These are phyloP conservation scores for Stigmatopora nigra DNA, from an alignment of 2,113 vertebrate genomes.

Conservation along the genomic window DNA sequence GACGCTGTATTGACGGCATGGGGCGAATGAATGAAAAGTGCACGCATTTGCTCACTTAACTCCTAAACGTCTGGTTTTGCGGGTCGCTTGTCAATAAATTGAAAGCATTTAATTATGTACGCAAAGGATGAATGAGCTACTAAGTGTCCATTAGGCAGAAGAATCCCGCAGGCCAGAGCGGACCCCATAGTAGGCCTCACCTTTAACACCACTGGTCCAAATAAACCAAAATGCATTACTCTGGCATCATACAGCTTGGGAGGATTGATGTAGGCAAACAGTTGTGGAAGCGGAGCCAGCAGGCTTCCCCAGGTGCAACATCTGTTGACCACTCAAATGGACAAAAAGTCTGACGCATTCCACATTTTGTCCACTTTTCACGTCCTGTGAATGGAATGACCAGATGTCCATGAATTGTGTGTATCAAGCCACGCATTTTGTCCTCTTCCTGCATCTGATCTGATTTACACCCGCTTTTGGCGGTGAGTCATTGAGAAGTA, in stretches of 20 bases:
- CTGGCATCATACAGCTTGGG: neutral
- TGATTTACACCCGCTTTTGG: slow-evolving; percentile 23
- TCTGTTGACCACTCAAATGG: neutral
- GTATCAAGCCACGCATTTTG: neutral
- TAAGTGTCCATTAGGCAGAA: too few species aligned
- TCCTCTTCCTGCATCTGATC: slow-evolving; percentile 12
- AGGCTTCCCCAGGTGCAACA: neutral
- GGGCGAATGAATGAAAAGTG: too few species aligned
- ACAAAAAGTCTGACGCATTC: neutral
- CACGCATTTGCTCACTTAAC: too few species aligned
- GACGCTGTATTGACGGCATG: too few species aligned
- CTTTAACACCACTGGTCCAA: neutral
- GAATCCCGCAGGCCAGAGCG: too few species aligned
- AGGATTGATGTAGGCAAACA: neutral
- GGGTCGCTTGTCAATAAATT: too few species aligned
- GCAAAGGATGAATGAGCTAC: too few species aligned
- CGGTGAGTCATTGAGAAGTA: slow-evolving; percentile 35
- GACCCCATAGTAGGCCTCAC: too few species aligned
- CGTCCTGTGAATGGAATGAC: neutral
- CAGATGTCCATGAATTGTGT: slow-evolving; percentile 5
- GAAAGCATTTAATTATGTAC: too few species aligned
- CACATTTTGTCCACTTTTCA: neutral
- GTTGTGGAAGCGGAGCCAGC: neutral
- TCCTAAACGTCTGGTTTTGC: too few species aligned
- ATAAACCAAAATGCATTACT: neutral